These are phyloP conservation scores for Diplazon laetatorius DNA, from an alignment of 2,888 invertebrate genomes.

Conservation along the genomic window DNA sequence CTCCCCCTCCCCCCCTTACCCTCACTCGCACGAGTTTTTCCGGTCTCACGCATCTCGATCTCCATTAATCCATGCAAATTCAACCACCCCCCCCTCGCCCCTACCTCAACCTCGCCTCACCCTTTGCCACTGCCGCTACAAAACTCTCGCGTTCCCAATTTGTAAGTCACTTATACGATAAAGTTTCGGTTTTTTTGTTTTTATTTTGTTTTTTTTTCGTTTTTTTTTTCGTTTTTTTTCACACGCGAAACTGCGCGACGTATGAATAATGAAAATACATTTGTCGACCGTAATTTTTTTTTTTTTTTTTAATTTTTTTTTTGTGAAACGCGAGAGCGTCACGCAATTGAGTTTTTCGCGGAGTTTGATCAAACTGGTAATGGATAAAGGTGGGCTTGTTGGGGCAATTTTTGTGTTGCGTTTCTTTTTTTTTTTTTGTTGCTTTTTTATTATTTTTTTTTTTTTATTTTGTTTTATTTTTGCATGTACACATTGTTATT, in stretches of 20 bases:
- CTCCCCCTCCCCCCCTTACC: background rate
- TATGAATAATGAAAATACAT: background rate
- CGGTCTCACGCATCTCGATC: constrained; percentile 45
- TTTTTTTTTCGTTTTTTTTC: no score
- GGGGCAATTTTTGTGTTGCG: no score
- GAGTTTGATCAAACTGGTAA: no score
- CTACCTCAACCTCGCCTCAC: constrained; percentile 24
- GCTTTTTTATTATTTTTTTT: no score
- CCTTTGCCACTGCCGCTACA: no score
- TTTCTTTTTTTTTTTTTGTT: no score
- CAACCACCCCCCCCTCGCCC: background rate
- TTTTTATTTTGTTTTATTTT: background rate
- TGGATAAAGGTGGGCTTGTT: no score
- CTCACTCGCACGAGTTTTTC: constrained; percentile 44
- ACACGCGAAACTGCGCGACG: background rate
- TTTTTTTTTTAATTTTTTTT: background rate
- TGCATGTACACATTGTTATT: no score
- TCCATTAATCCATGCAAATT: constrained; percentile 59
- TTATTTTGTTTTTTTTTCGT: no score
- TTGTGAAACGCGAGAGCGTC: background rate
- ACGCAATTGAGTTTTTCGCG: no score
- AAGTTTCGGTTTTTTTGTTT: constrained; percentile 24
- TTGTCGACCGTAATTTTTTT: background rate
- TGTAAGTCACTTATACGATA: constrained; percentile 49
- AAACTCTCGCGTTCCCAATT: constrained; percentile 45